A percentile compares a stretch with the other conserved stretches of the same genome.
Conservation (phyloP, 2,888 invertebrate species). For the Trissonchulus sp. region DNA sequence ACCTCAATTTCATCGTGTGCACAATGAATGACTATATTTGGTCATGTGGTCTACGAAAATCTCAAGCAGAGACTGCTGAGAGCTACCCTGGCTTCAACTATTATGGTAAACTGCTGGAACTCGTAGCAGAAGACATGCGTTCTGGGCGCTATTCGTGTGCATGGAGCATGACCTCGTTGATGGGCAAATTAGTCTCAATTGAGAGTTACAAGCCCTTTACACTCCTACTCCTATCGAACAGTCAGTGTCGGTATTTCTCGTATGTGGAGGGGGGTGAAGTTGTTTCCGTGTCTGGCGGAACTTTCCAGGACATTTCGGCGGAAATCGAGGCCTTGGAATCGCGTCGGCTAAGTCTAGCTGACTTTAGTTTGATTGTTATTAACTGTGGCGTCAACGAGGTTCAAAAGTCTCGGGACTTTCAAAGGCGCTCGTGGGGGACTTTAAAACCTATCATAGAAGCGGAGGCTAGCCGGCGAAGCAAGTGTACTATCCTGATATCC, state of each 20-base stretch:
- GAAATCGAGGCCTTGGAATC: not conserved
- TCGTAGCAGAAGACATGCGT: slow-evolving; percentile 5
- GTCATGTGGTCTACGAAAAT: slow-evolving; percentile 20
- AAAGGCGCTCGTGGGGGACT: not conserved
- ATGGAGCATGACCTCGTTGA: not conserved
- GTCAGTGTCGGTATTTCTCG: slow-evolving; percentile 24
- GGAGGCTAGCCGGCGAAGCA: not conserved
- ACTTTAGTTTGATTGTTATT: slow-evolving; percentile 4
- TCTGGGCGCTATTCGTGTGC: not conserved
- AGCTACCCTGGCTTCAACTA: slow-evolving; percentile 22
- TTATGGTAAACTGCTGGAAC: slow-evolving; percentile 14
- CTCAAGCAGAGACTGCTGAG: not conserved
- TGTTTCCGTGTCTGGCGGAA: not conserved
- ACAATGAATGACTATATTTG: slow-evolving; percentile 16
- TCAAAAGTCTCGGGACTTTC: not conserved
- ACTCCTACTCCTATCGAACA: slow-evolving; percentile 13
- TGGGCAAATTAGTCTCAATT: not conserved
- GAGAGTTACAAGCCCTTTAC: not conserved
- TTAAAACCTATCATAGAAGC: not conserved
- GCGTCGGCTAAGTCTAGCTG: not conserved
- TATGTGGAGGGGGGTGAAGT: slow-evolving; percentile 13
- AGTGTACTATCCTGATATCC: slow-evolving; percentile 8
- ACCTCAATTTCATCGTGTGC: slow-evolving; percentile 25
- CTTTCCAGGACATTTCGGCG: slow-evolving; percentile 18
- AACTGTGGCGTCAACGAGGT: slow-evolving; percentile 20